These are phyloP conservation scores for Drosophila nigricruria DNA, from an alignment of 2,888 invertebrate species.

Conservation along the genomic window DNA sequence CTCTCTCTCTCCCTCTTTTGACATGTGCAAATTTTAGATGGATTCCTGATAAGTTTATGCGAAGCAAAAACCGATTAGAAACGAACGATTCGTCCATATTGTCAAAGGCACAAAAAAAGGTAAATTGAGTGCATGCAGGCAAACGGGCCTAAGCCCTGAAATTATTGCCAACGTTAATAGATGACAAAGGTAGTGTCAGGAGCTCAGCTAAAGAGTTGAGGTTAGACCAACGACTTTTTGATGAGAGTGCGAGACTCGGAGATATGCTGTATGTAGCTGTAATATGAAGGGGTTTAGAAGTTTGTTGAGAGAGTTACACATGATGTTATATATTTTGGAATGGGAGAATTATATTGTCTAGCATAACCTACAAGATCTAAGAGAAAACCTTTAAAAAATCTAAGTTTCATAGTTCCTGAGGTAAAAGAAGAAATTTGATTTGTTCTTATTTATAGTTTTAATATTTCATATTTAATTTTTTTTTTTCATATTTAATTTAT, in stretches of 20 bases:
- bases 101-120: conserved; percentile 39
- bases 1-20: conserved; percentile 2
- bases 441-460: too few species aligned
- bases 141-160: conserved; percentile 21
- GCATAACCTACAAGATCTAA: too few species aligned
- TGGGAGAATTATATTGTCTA: too few species aligned
- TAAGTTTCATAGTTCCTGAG: too few species aligned
- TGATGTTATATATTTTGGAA: background rate
- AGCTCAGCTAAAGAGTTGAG: background rate
- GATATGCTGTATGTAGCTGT: too few species aligned
- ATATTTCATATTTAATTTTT: too few species aligned
- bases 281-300: background rate
- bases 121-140: conserved; percentile 58
- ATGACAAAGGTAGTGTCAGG: conserved; percentile 4
- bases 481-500: too few species aligned
- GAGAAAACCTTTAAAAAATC: too few species aligned
- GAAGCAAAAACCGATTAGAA: conserved; percentile 46
- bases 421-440: too few species aligned
- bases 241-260: background rate
- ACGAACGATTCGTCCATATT: conserved; percentile 41
- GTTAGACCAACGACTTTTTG: background rate
- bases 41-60: conserved; percentile 61
- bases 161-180: conserved; percentile 8
- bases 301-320: background rate
- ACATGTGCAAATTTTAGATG: conserved; percentile 56